phyloP scores from a whole-genome alignment of 2,797 vertebrate species.

The Tauraco hartlaubi region DNA sequence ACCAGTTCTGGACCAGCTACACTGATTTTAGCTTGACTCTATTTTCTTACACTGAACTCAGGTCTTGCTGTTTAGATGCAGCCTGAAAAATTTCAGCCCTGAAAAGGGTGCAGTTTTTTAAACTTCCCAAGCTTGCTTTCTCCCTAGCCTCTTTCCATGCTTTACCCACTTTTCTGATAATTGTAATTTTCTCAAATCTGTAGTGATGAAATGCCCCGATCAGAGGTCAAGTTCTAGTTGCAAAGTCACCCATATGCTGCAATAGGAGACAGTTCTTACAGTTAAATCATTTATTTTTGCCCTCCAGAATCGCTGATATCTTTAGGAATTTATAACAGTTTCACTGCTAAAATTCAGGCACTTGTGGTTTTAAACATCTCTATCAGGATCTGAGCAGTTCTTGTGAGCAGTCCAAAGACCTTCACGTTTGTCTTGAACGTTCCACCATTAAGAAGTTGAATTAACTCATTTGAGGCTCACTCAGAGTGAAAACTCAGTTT shows the following conservation, averaged over 20 bases:
- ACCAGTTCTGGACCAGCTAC: not conserved
- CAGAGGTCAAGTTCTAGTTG: not conserved
- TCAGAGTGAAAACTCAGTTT: not conserved
- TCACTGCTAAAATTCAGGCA: not conserved
- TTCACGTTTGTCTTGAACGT: not conserved
- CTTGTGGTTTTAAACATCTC: not conserved
- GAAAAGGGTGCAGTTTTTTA: not conserved
- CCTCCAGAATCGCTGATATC: not conserved
- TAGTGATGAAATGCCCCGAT: not conserved
- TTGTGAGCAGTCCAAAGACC: not conserved
- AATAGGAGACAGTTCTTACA: not conserved
- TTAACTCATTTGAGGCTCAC: not conserved
- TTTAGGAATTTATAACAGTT: not conserved
- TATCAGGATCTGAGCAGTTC: not conserved
- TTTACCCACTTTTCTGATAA: not conserved
- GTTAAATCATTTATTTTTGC: not conserved
- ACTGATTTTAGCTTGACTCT: not conserved
- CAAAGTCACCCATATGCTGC: not conserved
- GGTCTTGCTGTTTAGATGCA: not conserved
- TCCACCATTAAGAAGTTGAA: not conserved
- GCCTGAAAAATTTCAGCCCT: not conserved
- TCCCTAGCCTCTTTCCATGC: not conserved
- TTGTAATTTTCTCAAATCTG: not conserved
- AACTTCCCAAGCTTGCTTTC: not conserved
- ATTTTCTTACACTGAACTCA: not conserved